These are phyloP conservation scores for Panthera leo DNA, from an alignment of 2,113 vertebrate species.

Conservation along the genomic window DNA sequence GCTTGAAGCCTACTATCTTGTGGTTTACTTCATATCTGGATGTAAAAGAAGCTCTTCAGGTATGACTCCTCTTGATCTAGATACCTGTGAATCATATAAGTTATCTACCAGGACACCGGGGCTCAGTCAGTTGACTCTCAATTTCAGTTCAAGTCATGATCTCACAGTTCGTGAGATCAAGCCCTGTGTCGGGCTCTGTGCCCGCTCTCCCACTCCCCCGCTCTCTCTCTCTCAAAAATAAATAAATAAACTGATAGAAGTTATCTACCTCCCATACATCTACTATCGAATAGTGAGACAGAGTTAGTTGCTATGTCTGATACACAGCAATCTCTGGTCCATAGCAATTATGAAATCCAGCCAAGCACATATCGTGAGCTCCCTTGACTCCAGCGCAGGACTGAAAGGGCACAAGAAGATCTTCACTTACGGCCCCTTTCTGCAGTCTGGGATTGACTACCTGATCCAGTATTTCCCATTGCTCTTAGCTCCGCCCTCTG, in stretches of 20 bases:
- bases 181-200: no score
- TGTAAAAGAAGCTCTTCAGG: not conserved
- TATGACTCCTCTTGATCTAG: not conserved
- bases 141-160: no score
- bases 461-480: not conserved
- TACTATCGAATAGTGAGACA: not conserved
- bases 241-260: no score
- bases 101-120: not conserved
- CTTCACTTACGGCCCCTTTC: not conserved
- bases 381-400: not conserved
- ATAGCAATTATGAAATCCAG: not conserved
- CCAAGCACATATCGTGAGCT: not conserved
- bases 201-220: no score
- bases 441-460: not conserved
- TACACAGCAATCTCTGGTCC: not conserved
- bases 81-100: not conserved
- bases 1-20: not conserved
- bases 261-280: not conserved
- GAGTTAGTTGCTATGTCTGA: not conserved
- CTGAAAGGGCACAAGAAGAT: not conserved
- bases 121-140: no score
- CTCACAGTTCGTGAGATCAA: no score
- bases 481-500: not conserved
- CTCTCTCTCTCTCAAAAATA: no score
- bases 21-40: not conserved